Evolutionary conservation across 2,113 vertebrate genomes (phyloP), one percentile per base, ranked within the genome.

Genomic region (Pteronura brasiliensis): DNA sequence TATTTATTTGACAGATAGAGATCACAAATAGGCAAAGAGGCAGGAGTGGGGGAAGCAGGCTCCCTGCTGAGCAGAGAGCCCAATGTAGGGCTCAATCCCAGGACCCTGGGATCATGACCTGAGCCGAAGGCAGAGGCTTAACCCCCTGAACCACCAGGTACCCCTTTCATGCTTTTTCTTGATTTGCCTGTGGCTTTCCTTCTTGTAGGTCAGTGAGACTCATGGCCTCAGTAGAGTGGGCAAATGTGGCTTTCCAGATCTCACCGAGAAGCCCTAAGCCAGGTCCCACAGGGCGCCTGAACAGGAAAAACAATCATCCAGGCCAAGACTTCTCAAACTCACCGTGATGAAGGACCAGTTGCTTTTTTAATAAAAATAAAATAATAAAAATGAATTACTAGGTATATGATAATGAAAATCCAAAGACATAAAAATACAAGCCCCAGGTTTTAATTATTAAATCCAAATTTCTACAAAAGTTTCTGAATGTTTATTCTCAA

Each of bases 371-470:
- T 76, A 39, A 74, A 94, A 87, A 55, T 42, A 69, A 81, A 95
- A 92, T 74, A 39, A 65, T 77, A 77, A 87, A 97, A 81, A 82
- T 29, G 14, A 72, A 44, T 65, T 27, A 15, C 42, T 27, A 90
- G 27, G 36, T 76, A n/a, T 12, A 42, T 55, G 20, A 83, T 77
- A 90, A 59, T 34, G 90, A 77, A 90, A 90, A 23, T 42, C 36
- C 14, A 47, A 83, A 88, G 7, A 69, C 31, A 72, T 63, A 39
- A 87, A 88, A 81, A 21, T 20, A 82, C 1, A 95, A 39, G 23
- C 42, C 23, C 27, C 31, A 77, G 55, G 29, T 59, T 81, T 87
- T 44, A 44, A 82, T 77, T 72, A 69, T 39, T 95, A 76, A 96
- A 57, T 79, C 95, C 36, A 83, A 47, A 82, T 74, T 74, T 42